A percentile compares a stretch with the other conserved stretches of the same genome.
phyloP scores from a whole-genome alignment of 2,113 vertebrate species.

The Triplophysa tibetana region DNA sequence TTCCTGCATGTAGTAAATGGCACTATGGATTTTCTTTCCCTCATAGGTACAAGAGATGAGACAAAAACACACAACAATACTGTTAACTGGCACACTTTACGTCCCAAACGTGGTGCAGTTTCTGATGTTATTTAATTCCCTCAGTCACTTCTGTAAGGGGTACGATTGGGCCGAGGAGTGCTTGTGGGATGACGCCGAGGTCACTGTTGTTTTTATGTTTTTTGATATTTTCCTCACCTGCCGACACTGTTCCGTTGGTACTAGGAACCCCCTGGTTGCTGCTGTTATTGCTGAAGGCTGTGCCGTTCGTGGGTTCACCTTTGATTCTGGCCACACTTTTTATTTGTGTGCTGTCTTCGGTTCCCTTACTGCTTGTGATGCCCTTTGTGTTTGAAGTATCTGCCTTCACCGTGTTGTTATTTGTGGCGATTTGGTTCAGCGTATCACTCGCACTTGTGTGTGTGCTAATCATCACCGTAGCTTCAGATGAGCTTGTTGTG shows the following conservation, averaged over 20 bases:
- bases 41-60: constrained; percentile 80
- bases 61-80: constrained; percentile 76
- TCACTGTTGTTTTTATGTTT: constrained; percentile 57
- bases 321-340: constrained; percentile 58
- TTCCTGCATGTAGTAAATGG: constrained; percentile 74
- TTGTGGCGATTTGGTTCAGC: constrained; percentile 15
- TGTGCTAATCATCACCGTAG: constrained; percentile 9
- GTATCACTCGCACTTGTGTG: constrained; percentile 24
- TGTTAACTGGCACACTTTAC: constrained; percentile 22
- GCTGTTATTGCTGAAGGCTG: constrained; percentile 39
- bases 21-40: constrained; percentile 74
- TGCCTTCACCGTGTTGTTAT: neutral
- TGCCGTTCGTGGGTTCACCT: constrained; percentile 57
- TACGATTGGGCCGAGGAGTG: constrained; percentile 47
- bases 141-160: constrained; percentile 61
- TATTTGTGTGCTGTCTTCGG: constrained; percentile 11
- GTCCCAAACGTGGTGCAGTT: neutral
- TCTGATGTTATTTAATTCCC: constrained; percentile 83
- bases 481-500: constrained; percentile 6
- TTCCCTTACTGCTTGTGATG: neutral
- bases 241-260: neutral
- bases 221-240: constrained; percentile 77
- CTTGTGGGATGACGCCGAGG: constrained; percentile 54
- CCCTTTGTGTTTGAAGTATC: constrained; percentile 23
- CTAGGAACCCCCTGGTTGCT: constrained; percentile 7